A percentile compares a stretch with the other conserved stretches of the same genome.
Evolutionary conservation across 1,140 invertebrate species (phyloP).

Genomic region (Macrotrachela quadricornifera): DNA sequence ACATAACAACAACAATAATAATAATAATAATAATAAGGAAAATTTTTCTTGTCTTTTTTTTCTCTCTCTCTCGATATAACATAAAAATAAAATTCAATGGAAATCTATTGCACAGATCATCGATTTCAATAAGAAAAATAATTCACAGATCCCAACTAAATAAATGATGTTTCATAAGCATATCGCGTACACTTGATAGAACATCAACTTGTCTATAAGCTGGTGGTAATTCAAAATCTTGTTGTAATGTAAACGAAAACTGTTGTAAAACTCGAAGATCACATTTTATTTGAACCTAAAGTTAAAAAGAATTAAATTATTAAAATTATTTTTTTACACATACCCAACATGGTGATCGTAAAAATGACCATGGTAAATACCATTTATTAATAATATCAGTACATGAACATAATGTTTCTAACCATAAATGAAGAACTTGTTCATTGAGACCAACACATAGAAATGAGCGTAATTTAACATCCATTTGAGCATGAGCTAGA

Average conservation of each 20-base stretch:
- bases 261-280: constrained; percentile 56
- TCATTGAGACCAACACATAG: constrained; percentile 80
- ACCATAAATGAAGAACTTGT: constrained; percentile 78
- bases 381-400: constrained; percentile 83
- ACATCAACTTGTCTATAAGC: too few relatives aligned
- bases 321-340: too few relatives aligned
- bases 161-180: constrained; percentile 95
- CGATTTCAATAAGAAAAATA: too few relatives aligned
- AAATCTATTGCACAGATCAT: too few relatives aligned
- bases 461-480: constrained; percentile 79
- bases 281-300: constrained; percentile 8
- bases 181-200: constrained; percentile 56
- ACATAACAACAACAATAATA: too few relatives aligned
- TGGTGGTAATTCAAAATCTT: constrained; percentile 71
- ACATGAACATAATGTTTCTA: constrained; percentile 84
- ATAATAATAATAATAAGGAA: too few relatives aligned
- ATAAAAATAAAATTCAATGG: too few relatives aligned
- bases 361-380: constrained; percentile 92
- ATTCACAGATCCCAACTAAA: constrained; percentile 84
- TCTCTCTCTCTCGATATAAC: too few relatives aligned
- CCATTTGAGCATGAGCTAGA: constrained; percentile 83
- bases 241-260: constrained; percentile 88
- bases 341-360: constrained; percentile 95
- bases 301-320: too few relatives aligned
- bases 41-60: too few relatives aligned